phyloP scores from a whole-genome alignment of 2,888 invertebrate genomes.

The Aricia artaxerxes region DNA sequence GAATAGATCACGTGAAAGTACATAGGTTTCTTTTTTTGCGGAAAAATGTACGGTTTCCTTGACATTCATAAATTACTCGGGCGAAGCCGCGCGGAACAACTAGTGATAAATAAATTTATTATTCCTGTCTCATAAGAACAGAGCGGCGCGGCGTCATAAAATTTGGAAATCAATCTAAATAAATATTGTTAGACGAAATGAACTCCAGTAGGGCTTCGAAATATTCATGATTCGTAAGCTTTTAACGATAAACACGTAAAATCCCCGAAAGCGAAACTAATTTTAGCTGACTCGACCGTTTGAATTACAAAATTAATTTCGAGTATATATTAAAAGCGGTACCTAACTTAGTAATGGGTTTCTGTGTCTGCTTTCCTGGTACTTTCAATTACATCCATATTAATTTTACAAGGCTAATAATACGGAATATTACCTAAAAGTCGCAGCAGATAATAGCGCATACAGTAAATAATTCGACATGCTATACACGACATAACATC shows the following conservation, averaged over 20 bases:
- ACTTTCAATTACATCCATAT: not conserved
- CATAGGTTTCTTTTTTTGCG: too few relatives aligned
- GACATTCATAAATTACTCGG: too few relatives aligned
- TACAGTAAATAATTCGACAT: too few relatives aligned
- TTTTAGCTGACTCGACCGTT: slow-evolving; percentile 14
- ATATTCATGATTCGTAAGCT: not conserved
- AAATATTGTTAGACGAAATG: slow-evolving; percentile 9
- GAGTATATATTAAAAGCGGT: not conserved
- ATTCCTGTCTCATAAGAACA: not conserved
- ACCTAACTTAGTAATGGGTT: not conserved
- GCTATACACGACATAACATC: too few relatives aligned
- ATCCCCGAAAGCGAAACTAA: not conserved
- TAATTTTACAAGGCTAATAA: not conserved
- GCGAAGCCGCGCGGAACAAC: too few relatives aligned
- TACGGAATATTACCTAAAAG: too few relatives aligned
- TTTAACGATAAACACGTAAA: slow-evolving; percentile 3
- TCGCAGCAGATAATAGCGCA: too few relatives aligned
- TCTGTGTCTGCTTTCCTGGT: not conserved
- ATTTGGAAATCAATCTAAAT: not conserved
- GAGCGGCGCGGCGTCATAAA: not conserved
- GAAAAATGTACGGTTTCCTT: too few relatives aligned
- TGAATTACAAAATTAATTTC: slow-evolving; percentile 8
- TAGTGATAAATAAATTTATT: not conserved
- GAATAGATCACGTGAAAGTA: too few relatives aligned
- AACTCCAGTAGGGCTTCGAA: not conserved